These are phyloP conservation scores for Pocillopora grandis DNA, from an alignment of 92 coral and sea anemone species.

Conservation along the genomic window DNA sequence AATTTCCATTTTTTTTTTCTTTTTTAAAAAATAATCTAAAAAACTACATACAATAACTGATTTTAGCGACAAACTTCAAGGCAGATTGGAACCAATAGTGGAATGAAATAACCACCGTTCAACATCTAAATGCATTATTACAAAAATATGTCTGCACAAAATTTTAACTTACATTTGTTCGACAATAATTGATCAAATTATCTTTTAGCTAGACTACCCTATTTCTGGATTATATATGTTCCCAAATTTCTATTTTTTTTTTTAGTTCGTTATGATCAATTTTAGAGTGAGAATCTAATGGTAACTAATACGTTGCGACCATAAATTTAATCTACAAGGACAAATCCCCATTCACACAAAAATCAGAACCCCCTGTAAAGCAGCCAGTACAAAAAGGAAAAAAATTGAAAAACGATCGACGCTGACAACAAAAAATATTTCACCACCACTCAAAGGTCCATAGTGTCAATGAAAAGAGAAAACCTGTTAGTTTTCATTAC, in stretches of 20 bases:
- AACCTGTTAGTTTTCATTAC: too few relatives aligned
- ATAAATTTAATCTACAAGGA: background rate
- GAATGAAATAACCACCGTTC: background rate
- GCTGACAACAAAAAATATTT: too few relatives aligned
- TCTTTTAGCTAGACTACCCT: background rate
- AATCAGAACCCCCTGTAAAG: background rate
- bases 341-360: background rate
- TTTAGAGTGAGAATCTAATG: background rate
- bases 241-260: background rate
- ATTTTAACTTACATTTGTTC: background rate
- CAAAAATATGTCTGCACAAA: constrained; percentile 11
- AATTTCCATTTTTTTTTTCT: background rate
- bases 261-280: background rate
- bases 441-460: too few relatives aligned
- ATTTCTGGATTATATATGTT: background rate
- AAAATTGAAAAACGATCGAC: too few relatives aligned
- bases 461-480: too few relatives aligned
- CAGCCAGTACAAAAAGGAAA: too few relatives aligned
- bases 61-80: background rate
- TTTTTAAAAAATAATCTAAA: background rate
- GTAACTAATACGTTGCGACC: too few relatives aligned
- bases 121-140: background rate
- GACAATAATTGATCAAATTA: background rate
- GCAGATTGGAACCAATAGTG: background rate
- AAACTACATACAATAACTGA: background rate